Conservation (phyloP, 2,888 invertebrate species). For the Micropterix aruncella region DNA sequence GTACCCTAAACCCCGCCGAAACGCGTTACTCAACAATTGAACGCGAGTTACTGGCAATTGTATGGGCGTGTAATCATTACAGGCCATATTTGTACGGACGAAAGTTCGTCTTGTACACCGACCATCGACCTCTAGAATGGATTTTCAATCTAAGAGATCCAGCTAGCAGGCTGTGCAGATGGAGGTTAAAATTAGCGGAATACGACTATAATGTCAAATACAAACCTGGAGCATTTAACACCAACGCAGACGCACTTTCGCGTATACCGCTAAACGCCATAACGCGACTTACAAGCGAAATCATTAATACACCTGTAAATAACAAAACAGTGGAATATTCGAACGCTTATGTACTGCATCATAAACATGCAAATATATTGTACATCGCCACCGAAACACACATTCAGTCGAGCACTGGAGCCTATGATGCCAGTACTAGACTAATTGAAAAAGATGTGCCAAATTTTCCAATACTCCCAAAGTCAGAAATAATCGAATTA, state of each 20-base stretch:
- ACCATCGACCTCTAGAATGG: slow-evolving; percentile 14
- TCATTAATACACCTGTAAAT: neutral
- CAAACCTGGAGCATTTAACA: slow-evolving; percentile 12
- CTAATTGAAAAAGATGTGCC: neutral
- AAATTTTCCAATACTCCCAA: neutral
- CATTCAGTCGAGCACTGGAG: neutral
- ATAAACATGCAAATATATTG: neutral
- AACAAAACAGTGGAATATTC: neutral
- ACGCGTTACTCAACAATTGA: slow-evolving; percentile 12
- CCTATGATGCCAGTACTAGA: neutral
- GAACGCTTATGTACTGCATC: neutral
- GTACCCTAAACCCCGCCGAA: slow-evolving; percentile 14
- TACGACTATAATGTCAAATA: slow-evolving; percentile 9
- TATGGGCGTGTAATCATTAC: slow-evolving; percentile 14
- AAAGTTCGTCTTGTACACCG: slow-evolving; percentile 14
- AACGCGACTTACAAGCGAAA: neutral
- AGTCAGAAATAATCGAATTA: no score
- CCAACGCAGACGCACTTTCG: slow-evolving; percentile 8
- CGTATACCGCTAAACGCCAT: slow-evolving; percentile 4
- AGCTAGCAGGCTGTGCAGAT: slow-evolving; percentile 15
- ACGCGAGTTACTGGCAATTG: slow-evolving; percentile 14
- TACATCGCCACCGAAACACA: neutral
- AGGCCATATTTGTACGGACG: slow-evolving; percentile 15
- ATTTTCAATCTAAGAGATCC: slow-evolving; percentile 14
- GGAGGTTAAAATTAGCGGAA: slow-evolving; percentile 14